These are phyloP conservation scores for Anoplius nigerrimus DNA, from an alignment of 2,888 invertebrate genomes.

Conservation along the genomic window DNA sequence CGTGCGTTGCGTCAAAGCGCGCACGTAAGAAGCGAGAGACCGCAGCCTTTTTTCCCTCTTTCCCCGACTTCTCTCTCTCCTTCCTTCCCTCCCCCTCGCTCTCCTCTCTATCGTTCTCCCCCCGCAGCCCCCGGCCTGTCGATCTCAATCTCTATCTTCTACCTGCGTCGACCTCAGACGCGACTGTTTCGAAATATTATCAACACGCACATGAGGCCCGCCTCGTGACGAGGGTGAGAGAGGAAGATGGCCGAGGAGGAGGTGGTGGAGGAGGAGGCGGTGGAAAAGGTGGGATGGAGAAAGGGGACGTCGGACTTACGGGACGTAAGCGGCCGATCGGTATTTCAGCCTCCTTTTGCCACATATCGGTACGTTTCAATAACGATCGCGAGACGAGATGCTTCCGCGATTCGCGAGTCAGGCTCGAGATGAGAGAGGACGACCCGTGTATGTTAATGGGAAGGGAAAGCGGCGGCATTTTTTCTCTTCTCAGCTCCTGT, in stretches of 20 bases:
- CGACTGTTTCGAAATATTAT: background rate
- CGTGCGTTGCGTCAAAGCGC: slow-evolving; percentile 46
- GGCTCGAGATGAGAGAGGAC: too few relatives aligned
- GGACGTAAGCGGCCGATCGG: too few relatives aligned
- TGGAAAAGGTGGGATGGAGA: too few relatives aligned
- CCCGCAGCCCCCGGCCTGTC: background rate
- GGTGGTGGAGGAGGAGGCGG: background rate
- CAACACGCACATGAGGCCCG: background rate
- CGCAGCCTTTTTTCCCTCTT: slow-evolving; percentile 41
- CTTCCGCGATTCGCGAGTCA: too few relatives aligned
- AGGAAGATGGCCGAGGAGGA: background rate
- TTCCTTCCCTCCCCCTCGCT: background rate
- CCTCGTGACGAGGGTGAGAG: background rate
- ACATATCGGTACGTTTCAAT: too few relatives aligned
- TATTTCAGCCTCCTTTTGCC: too few relatives aligned
- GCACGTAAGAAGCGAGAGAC: slow-evolving; percentile 44
- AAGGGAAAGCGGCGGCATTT: too few relatives aligned
- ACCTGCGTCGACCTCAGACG: slow-evolving; percentile 1
- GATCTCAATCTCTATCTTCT: slow-evolving; percentile 5
- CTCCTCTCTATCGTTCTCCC: background rate
- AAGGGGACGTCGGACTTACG: too few relatives aligned
- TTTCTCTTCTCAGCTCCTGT: too few relatives aligned
- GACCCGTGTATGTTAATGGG: too few relatives aligned
- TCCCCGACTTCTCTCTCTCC: slow-evolving; percentile 5
- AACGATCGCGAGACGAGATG: too few relatives aligned